Base-by-base conservation (phyloP, 2,888 invertebrate species). In the Nomada lathburiana region DNA sequence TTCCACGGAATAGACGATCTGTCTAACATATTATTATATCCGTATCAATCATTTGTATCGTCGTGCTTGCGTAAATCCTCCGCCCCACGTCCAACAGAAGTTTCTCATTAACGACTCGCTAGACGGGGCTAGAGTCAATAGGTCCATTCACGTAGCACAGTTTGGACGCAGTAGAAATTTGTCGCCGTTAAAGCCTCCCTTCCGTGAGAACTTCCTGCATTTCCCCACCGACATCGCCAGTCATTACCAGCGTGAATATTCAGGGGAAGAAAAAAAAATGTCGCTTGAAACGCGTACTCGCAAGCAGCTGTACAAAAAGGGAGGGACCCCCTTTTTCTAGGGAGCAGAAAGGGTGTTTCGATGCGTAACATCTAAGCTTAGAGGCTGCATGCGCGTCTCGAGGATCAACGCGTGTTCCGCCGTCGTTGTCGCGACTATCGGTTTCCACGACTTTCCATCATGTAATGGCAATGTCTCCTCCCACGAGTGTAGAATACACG, bases 321-420 rank as follows among this genome's bases (percentile, higher is more conserved):
- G 50, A 18, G 18, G 11, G 57, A 42, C 29, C 63, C 68, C 18
- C 20, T 16, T 13, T 50, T 36, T 10, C 11, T 11, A 16, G 9
- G 18, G 57, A 44, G 23, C 50, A 16, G 26, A 69, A 79, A 78
- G 79, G 62, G 68, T 63, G 78, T 76, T 26, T 20, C 77, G 52
- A 60, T 26, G 60, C 42, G 59, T 29, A 23, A 18, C 55, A 44
- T 79, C 69, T 79, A 60, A 60, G 53, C 70, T 60, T 65, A 65
- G 79, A 64, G 50, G 13, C 26, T 26, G 55, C 64, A 23, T 68
- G 23, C 65, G 79, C 79, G 64, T 80, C 53, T 78, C 59, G 57
- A 47, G 64, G 53, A 62, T 20, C 69, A 36, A 36, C 16, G 9
- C 1, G 20, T 7, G n/a, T 0, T 7, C 18, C 23, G 7, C n/a